These are phyloP conservation scores for Linurgus olivaceus DNA, from an alignment of 2,797 vertebrate species.

Conservation along the genomic window DNA sequence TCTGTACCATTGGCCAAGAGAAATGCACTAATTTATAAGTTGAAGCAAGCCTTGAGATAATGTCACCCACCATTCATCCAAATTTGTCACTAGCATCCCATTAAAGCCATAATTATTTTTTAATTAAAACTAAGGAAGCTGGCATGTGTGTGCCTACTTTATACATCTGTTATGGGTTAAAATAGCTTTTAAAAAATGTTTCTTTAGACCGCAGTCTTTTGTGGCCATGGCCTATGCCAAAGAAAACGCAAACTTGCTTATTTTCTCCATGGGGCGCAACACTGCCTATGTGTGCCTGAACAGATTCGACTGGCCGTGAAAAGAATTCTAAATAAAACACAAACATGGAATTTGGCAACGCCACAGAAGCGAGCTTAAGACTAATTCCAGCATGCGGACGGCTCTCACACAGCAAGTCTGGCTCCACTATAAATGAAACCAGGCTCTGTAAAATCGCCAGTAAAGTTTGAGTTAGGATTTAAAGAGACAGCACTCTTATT, in stretches of 20 bases:
- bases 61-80: conserved; percentile 83
- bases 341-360: conserved; percentile 86
- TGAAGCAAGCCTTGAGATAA: conserved; percentile 76
- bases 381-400: conserved; percentile 85
- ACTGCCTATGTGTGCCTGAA: conserved; percentile 82
- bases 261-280: conserved; percentile 83
- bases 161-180: conserved; percentile 87
- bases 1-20: conserved; percentile 70
- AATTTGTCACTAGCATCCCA: conserved; percentile 83
- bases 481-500: conserved; percentile 76
- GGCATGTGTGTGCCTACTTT: conserved; percentile 80
- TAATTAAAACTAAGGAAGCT: conserved; percentile 86
- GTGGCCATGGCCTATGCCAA: conserved; percentile 82
- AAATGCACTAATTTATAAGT: conserved; percentile 76
- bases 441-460: conserved; percentile 88
- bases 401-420: conserved; percentile 88
- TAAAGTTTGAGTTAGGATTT: conserved; percentile 75
- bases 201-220: conserved; percentile 83
- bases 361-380: conserved; percentile 86
- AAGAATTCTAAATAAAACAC: conserved; percentile 88
- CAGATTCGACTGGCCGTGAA: conserved; percentile 84
- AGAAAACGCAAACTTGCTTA: conserved; percentile 84
- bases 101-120: conserved; percentile 85
- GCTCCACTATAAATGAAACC: conserved; percentile 93
- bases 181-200: conserved; percentile 83